A percentile compares a stretch with the other conserved stretches of the same genome.
Conservation (phyloP, 1,140 invertebrate species). For the Cardiocondyla obscurior region DNA sequence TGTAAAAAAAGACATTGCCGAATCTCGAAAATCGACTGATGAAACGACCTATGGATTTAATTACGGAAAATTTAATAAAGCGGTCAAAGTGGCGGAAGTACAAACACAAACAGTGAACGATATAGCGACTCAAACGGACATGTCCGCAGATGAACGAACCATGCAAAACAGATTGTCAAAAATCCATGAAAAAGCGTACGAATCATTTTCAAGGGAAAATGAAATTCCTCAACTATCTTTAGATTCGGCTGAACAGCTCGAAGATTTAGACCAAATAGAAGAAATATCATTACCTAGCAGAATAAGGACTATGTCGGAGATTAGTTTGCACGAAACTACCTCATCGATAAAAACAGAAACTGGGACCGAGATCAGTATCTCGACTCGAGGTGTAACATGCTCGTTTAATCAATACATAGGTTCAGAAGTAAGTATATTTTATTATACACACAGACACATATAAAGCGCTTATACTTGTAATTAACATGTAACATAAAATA, state of each 20-base stretch:
- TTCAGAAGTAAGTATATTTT: conserved; percentile 73
- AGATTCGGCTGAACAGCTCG: conserved; percentile 76
- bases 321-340: conserved; percentile 83
- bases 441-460: neutral
- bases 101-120: conserved; percentile 83
- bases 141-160: conserved; percentile 63
- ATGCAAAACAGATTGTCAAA: conserved; percentile 65
- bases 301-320: conserved; percentile 82
- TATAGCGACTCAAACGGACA: conserved; percentile 82
- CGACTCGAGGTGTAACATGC: conserved; percentile 81
- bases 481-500: neutral
- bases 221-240: conserved; percentile 74
- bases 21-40: conserved; percentile 7
- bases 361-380: conserved; percentile 83
- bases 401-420: conserved; percentile 82
- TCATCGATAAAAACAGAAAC: conserved; percentile 83
- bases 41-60: conserved; percentile 4
- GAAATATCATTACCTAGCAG: conserved; percentile 79
- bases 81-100: conserved; percentile 78
- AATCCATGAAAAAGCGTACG: conserved; percentile 49
- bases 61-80: conserved; percentile 48
- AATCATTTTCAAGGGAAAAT: conserved; percentile 29
- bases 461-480: neutral
- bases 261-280: conserved; percentile 78
- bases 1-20: conserved; percentile 12